Conservation (phyloP, 2,113 vertebrate species). For the Trematomus loennbergii region DNA sequence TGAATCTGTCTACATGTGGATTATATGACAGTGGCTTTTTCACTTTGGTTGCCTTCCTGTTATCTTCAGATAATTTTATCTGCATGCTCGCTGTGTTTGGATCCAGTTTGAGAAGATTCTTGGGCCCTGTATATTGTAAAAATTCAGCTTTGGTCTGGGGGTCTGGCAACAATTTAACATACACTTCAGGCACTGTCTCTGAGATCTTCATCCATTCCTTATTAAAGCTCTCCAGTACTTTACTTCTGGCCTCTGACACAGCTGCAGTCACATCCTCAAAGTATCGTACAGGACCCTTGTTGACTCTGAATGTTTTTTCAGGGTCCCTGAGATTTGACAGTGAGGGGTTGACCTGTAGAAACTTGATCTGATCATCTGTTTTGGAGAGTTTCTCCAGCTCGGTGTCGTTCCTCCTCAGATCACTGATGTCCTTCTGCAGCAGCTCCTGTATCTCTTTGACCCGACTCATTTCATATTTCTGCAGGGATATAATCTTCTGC, state of each 20-base stretch:
- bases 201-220: too few species aligned
- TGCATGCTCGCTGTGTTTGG: too few species aligned
- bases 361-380: conserved; percentile 28
- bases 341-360: conserved; percentile 22
- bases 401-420: conserved; percentile 25
- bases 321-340: neutral
- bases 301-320: neutral
- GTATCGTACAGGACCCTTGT: neutral
- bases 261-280: conserved; percentile 13
- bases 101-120: too few species aligned
- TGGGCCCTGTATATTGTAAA: too few species aligned
- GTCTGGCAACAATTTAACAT: too few species aligned
- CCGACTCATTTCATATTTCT: conserved; percentile 8
- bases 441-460: neutral
- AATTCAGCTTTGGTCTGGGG: too few species aligned
- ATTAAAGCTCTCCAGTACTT: conserved; percentile 13
- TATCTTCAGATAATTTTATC: too few species aligned
- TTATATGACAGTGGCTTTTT: too few species aligned
- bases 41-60: too few species aligned
- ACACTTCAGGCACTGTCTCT: too few species aligned
- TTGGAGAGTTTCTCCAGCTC: conserved; percentile 53
- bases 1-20: too few species aligned
- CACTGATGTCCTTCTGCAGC: conserved; percentile 16
- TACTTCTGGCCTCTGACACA: conserved; percentile 10
- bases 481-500: conserved; percentile 23